Base-by-base conservation (phyloP, 2,888 invertebrate genomes). In the Yponomeuta evonymella region DNA sequence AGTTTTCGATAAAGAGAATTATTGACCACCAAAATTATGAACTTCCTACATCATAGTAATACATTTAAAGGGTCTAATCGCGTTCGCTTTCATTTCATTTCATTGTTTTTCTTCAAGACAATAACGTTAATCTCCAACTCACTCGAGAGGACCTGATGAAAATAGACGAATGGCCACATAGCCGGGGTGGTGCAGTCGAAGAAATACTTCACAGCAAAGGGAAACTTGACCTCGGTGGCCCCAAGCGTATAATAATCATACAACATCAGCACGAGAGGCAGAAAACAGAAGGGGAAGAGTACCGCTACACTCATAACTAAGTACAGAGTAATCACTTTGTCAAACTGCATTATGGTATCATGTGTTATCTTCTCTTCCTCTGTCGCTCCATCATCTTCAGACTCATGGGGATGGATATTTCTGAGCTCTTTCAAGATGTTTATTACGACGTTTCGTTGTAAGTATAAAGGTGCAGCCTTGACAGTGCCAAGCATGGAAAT, bases 131-230 rank as follows among this genome's bases (percentile, higher is more conserved):
- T 8, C 43, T 43, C 43, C 43, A 43, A 83, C 87, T 83, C 76
- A 88, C 87, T 84, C 73, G 85, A 83, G 74, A 78, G 77, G 75
- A 83, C 80, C 71, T 87, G 87, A 76, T 83, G 83, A 10, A 83
- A 66, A 72, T 88, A 87, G 9, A 84, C 75, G n/a, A 83, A 71
- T 2, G 78, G 79, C 86, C 84, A 86, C 29, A 77, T 73, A 1
- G 70, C 29, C 29, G 30, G 2, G 76, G 73, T 0, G 78, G 73
- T 64, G 80, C 78, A 78, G 74, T 89, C 83, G 69, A 85, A 84
- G 72, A 80, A 84, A 70, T 87, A 89, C 67, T 82, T 83, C 1
- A 83, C 82, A 12, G 73, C 64, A 72, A 77, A 89, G 0, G 89
- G 88, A 71, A 86, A 81, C 9, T 76, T 78, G 5, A 83, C 74